phyloP scores from a whole-genome alignment of 2,888 invertebrate species.

The Mythimna vitellina region DNA sequence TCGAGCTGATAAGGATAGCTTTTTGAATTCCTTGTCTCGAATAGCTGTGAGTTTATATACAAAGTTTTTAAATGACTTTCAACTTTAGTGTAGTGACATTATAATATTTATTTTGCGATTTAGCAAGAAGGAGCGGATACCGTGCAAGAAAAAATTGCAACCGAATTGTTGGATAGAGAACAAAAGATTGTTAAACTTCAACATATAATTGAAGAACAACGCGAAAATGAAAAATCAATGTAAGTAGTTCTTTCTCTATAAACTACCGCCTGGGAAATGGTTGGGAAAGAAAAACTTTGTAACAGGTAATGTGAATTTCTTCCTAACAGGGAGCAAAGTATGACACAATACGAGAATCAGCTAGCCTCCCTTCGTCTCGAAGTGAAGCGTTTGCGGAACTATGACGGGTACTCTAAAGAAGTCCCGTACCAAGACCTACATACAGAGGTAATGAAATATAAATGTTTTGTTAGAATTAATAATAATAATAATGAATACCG shows the following conservation, averaged over 20 bases:
- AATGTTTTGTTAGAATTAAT: too few species aligned
- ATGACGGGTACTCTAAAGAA: slow-evolving; percentile 82
- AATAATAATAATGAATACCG: too few species aligned
- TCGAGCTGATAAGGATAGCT: slow-evolving; percentile 87
- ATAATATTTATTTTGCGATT: slow-evolving; percentile 41
- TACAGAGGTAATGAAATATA: slow-evolving; percentile 74
- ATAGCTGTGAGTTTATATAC: slow-evolving; percentile 81
- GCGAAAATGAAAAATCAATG: slow-evolving; percentile 82
- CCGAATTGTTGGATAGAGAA: slow-evolving; percentile 82
- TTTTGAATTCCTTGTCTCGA: slow-evolving; percentile 84
- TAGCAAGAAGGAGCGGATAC: slow-evolving; percentile 81
- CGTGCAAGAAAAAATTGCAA: slow-evolving; percentile 81
- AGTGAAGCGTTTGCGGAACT: slow-evolving; percentile 79
- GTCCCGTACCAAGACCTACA: slow-evolving; percentile 80
- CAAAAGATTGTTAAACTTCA: slow-evolving; percentile 80
- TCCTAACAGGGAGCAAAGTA: slow-evolving; percentile 78
- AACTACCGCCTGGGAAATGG: not conserved
- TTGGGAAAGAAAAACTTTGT: not conserved
- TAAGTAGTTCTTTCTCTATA: slow-evolving; percentile 55
- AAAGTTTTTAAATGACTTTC: not conserved
- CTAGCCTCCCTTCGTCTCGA: slow-evolving; percentile 80
- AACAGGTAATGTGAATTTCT: not conserved
- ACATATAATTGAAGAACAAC: slow-evolving; percentile 77
- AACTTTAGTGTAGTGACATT: not conserved
- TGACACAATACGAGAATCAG: slow-evolving; percentile 82